Evolutionary conservation across 2,888 invertebrate genomes (phyloP), one percentile per base, ranked within the genome.

Genomic region (Leptopilina syphax): DNA sequence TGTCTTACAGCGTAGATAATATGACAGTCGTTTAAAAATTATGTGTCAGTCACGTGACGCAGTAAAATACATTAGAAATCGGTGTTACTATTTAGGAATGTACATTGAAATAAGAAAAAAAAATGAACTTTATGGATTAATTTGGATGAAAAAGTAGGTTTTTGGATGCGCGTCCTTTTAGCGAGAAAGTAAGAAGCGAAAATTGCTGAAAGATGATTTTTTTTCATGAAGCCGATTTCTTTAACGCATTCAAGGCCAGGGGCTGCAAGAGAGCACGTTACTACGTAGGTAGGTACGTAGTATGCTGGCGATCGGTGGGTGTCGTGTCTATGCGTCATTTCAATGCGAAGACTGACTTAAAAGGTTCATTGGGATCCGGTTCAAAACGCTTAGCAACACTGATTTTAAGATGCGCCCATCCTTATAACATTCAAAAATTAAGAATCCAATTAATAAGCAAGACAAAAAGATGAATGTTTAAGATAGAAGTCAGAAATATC

Each of bases 381-480:
- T 80, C 79, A 83, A 86, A 84, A 90, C 90, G 90, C 90, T 88
- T 90, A 89, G 89, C 89, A 90, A 90, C 90, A 89, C 87, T 87
- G 79, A 68, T 63, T 76, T 76, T 24, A 10, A 76, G 63, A 76
- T 24, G 70, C 70, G 70, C 18, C 24, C 50, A 24, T 18, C 70
- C n/a, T 70, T 54, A 12, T 50, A 70, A 57, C 18, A 60, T 50
- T 70, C 70, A 27, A 47, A 41, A 73, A n/a, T 57, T 44, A 54
- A n/a, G 73, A 57, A 73, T 73, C 34, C 18, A 3, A 34, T 65
- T 34, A 34, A 65, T 1, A 67, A 18, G n/a, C 41, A 47, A 18
- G 67, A 41, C 44, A 44, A 27, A 18, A 12, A 73, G 65, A 27
- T 12, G 65, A 79, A 65, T 18, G 34, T 41, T 47, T 24, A 65